Evolutionary conservation across 30 jellyfish, hydroid and myxozoan species (phyloP), one percentile per base, ranked within the genome.

Genomic region (Turritopsis dohrnii): DNA sequence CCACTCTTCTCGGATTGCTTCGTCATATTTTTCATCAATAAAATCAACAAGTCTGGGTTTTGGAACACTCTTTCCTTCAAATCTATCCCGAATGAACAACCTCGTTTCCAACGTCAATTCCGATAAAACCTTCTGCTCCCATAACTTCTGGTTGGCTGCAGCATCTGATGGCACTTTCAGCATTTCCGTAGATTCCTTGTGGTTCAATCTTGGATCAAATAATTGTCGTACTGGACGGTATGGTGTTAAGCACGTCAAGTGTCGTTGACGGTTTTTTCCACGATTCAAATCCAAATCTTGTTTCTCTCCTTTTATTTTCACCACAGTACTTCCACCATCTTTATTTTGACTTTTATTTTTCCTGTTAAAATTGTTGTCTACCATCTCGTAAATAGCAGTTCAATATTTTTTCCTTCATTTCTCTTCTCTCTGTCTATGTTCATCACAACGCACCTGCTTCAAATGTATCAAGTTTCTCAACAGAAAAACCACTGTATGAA

Each of bases 191-290:
- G 60, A 3, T 41, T 41, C 60, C 60, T 41, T 41, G 60, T 41
- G 60, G 60, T 41, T 41, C 60, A 13, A 41, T 41, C 13, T 41
- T 3, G 60, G 5, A 41, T 41, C 60, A 69, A 69, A 23, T 27
- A 69, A 27, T n/a, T 69, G 77, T n/a, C 83, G 83, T 9, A 29
- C 52, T 29, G 83, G 83, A 23, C 83, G 83, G 21, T n/a, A 74
- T 29, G 83, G 60, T 23, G 83, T 74, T 71, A 74, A 17, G 60
- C 83, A 74, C 24, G 83, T 74, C 65, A 1, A 1, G 41, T 74
- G 83, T 21, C 83, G 83, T 16, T 29, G 54, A 21, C 60, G 65
- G 41, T 74, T 74, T 52, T 74, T 74, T 1, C 83, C 83, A 74
- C 83, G 83, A 69, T 27, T 23, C 0, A 69, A 19, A 27, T 69